Evolutionary conservation across 2,888 invertebrate genomes (phyloP).

Genomic region (Zelleria hepariella): DNA sequence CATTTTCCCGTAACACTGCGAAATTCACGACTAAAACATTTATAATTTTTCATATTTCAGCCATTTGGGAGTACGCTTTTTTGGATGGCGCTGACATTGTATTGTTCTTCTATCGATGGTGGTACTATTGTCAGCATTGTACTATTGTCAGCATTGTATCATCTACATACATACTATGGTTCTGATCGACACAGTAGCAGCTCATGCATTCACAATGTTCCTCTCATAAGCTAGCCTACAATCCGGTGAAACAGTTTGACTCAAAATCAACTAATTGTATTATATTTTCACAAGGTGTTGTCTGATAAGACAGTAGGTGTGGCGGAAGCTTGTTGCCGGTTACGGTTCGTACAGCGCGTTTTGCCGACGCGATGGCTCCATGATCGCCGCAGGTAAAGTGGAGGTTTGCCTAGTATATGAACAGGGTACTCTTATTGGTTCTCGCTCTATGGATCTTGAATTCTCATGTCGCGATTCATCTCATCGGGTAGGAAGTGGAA

Average conservation of each 20-base stretch:
- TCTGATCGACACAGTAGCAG: background rate
- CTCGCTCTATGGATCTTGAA: constrained; percentile 33
- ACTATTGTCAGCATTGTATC: constrained; percentile 28
- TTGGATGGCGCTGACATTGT: no score
- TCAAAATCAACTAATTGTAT: constrained; percentile 70
- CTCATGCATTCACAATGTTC: constrained; percentile 33
- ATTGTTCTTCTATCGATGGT: no score
- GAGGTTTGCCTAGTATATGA: constrained; percentile 56
- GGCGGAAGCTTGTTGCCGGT: constrained; percentile 61
- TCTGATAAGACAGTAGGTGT: constrained; percentile 72
- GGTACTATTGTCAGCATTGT: no score
- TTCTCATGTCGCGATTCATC: constrained; percentile 51
- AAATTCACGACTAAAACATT: no score
- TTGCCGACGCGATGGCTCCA: constrained; percentile 48
- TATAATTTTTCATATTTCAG: no score
- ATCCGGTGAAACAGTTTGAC: constrained; percentile 57
- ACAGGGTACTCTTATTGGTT: constrained; percentile 51
- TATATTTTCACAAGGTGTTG: constrained; percentile 72
- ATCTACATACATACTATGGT: constrained; percentile 7
- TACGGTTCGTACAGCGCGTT: constrained; percentile 58
- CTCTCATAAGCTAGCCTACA: constrained; percentile 46
- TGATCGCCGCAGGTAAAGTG: constrained; percentile 62
- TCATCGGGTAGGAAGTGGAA: constrained; percentile 68
- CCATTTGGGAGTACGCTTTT: no score
- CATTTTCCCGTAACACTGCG: no score